Base-by-base conservation (phyloP, 2,888 invertebrate species). In the Hypomecis atomaria region DNA sequence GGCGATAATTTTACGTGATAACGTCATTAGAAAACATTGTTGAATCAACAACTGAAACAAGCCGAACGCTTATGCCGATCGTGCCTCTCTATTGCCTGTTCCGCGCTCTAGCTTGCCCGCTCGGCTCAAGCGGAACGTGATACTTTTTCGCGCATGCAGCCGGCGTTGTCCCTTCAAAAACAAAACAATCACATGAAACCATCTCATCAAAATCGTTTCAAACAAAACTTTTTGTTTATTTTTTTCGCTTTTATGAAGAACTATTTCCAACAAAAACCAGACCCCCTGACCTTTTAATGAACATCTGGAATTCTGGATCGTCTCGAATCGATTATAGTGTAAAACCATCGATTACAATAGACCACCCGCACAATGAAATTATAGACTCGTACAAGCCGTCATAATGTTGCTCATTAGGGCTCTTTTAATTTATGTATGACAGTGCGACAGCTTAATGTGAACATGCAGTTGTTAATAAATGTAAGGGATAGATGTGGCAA, bases 391-490 rank as follows among this genome's bases (percentile, higher is more conserved):
- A 77, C 81, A 79, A 82, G 72, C 77, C 82, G 78, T 84, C 85
- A 86, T 89, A 89, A 88, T 87, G 82, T 75, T 75, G 83, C 85
- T 90, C 90, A 90, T 90, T 89, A 89, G 84, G 77, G 64, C 66
- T 56, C 71, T 79, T 84, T 84, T 85, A 87, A 90, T 89, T 88
- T 89, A 86, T 87, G 78, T 76, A 65, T 70, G 76, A 79, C 77
- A 78, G 59, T 66, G 74, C 67, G 83, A 82, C 81, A 82, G 78
- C 81, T 81, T 79, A 76, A 78, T 78, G 77, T 69, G 64, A 13
- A 38, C 63, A 48, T 59, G 69, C 59, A 77, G 42, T 44, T 47
- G 7, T 0, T 42, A 69, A 61, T 62, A 4, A 37, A 38, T 60
- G 52, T 43, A 49, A 23, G 42, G 4, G 8, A 0, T 65, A 56